Base-by-base conservation (phyloP, 2,797 vertebrate species). In the Morus bassanus region DNA sequence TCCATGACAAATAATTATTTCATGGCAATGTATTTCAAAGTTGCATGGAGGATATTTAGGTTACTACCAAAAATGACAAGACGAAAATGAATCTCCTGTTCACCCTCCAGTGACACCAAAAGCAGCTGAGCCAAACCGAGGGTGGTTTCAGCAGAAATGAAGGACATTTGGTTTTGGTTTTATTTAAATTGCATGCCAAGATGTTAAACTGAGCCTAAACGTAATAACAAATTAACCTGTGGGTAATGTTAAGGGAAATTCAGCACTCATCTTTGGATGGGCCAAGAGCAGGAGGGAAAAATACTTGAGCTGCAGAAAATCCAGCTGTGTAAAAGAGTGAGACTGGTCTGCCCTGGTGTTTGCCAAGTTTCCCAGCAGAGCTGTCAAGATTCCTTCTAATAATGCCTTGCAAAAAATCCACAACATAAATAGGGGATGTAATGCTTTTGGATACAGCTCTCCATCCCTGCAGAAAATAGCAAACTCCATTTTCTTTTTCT, bases 151-250 rank as follows among this genome's bases (percentile, higher is more conserved):
- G 79, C 31, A 91, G 88, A 88, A 94, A 78, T 39, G 60, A 95
- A 84, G 91, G 93, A 96, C 88, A 86, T 94, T 96, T 94, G 95
- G 85, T 76, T 94, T 95, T 95, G 87, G 78, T 96, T 97, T 97
- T 94, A 95, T 93, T 95, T 90, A 81, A 96, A 95, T 85, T 56
- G 30, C 53, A 56, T 21, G 95, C 95, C 95, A 96, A 94, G 90
- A 95, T 87, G 82, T 96, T 97, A 89, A 94, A 96, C 94, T 94
- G 87, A 87, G 90, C 95, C 85, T 95, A 96, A 95, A 82, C 65
- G 95, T 97, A 93, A 97, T 91, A 97, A 94, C 85, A 96, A 94
- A 95, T 95, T 96, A 95, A 94, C 92, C 93, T 91, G 84, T 94
- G 96, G 95, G 80, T 93, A 94, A 85, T 59, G 82, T 86, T 95